Evolutionary conservation across 2,888 invertebrate genomes (phyloP).

Genomic region (Listrodromus nycthemerus): DNA sequence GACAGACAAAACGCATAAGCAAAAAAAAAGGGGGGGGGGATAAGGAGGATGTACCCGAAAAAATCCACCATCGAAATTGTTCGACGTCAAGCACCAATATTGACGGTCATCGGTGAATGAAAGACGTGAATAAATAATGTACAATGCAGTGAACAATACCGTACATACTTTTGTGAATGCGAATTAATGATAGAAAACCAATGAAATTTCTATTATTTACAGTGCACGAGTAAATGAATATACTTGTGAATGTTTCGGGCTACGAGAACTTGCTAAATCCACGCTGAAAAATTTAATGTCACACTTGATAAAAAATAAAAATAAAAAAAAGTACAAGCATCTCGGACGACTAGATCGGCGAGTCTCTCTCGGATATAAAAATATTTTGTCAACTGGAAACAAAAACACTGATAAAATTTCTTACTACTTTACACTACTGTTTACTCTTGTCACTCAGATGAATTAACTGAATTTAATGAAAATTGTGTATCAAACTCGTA

Average conservation of each 20-base stretch:
- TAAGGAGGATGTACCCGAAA: slow-evolving; percentile 53
- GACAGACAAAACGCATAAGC: slow-evolving; percentile 82
- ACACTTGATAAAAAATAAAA: slow-evolving; percentile 43
- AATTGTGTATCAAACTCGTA: slow-evolving; percentile 80
- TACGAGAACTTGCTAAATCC: slow-evolving; percentile 17
- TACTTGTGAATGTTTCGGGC: neutral
- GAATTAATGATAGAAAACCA: slow-evolving; percentile 3
- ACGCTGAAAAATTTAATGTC: slow-evolving; percentile 32
- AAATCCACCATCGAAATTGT: slow-evolving; percentile 46
- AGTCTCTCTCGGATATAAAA: slow-evolving; percentile 29
- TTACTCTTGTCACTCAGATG: slow-evolving; percentile 21
- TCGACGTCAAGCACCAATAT: slow-evolving; percentile 23
- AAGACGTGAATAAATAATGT: slow-evolving; percentile 41
- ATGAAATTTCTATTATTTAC: slow-evolving; percentile 12
- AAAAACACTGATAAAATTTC: slow-evolving; percentile 28
- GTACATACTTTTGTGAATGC: slow-evolving; percentile 10
- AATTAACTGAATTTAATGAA: neutral
- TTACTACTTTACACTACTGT: neutral
- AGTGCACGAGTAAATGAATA: slow-evolving; percentile 5
- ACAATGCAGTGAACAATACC: slow-evolving; percentile 36
- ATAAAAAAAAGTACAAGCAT: slow-evolving; percentile 23
- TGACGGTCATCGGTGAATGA: slow-evolving; percentile 26
- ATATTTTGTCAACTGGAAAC: slow-evolving; percentile 14
- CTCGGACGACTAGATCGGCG: slow-evolving; percentile 17
- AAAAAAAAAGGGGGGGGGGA: slow-evolving; percentile 72